Conservation (phyloP, 2,797 vertebrate species). For the Nothura maculosa region DNA sequence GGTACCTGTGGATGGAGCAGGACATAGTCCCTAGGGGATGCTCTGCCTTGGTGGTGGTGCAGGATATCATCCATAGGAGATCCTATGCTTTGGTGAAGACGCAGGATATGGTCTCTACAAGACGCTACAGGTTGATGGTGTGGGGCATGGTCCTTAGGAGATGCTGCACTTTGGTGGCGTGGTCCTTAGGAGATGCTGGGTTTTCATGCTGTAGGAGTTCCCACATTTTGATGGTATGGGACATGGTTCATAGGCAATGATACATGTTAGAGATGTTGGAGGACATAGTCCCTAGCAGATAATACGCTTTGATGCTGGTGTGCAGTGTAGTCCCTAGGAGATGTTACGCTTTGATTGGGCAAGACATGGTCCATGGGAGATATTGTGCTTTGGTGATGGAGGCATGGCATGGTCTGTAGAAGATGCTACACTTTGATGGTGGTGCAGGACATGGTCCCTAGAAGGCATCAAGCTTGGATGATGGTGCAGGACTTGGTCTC, state of each 20-base stretch:
- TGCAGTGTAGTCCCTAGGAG: background rate
- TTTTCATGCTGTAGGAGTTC: background rate
- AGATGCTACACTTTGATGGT: rapidly evolving
- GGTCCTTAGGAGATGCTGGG: rapidly evolving
- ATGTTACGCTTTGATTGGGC: rapidly evolving
- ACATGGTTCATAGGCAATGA: background rate
- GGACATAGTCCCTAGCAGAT: background rate
- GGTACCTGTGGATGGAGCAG: background rate
- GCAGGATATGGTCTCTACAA: background rate
- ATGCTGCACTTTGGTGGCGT: rapidly evolving
- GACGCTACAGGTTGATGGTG: rapidly evolving
- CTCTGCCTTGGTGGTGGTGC: rapidly evolving
- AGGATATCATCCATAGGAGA: background rate
- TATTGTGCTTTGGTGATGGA: background rate
- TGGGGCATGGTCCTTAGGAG: background rate
- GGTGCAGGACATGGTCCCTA: rapidly evolving
- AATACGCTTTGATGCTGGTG: no score
- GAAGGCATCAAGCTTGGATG: no score
- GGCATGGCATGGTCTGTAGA: background rate
- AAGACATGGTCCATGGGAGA: background rate
- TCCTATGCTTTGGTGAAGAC: no score
- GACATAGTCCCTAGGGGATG: background rate
- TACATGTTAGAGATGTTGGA: no score
- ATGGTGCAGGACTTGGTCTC: background rate
- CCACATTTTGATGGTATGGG: rapidly evolving